These are phyloP conservation scores for Hyppa rectilinea DNA, from an alignment of 2,888 invertebrate species.

Conservation along the genomic window DNA sequence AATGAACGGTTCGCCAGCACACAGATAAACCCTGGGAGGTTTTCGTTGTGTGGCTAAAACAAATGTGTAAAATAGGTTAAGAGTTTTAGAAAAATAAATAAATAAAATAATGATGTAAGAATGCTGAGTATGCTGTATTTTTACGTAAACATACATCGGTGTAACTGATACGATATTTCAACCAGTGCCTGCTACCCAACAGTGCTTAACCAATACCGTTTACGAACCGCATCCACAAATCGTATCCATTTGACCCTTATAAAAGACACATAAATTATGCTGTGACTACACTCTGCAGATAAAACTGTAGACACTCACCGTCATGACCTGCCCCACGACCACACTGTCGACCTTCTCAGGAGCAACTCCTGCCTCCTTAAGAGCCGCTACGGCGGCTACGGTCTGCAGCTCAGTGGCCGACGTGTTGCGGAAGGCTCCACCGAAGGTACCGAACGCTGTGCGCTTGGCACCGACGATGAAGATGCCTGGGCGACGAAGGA, in stretches of 20 bases:
- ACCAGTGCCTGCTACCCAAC: background rate
- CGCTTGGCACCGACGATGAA: constrained; percentile 99
- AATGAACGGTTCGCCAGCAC: too few species aligned
- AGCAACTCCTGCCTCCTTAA: constrained; percentile 94
- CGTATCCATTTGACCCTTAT: background rate
- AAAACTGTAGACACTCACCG: constrained; percentile 89
- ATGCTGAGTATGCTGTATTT: background rate
- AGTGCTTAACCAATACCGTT: background rate
- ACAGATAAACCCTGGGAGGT: too few species aligned
- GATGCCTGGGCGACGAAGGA: constrained; percentile 91
- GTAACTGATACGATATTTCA: background rate
- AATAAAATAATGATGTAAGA: background rate
- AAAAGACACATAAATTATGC: too few species aligned
- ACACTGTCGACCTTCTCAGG: constrained; percentile 97
- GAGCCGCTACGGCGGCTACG: constrained; percentile 94
- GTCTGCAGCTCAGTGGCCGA: constrained; percentile 95
- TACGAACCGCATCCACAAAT: background rate
- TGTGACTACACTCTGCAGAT: background rate
- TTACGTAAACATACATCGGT: background rate
- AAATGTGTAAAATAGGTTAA: too few species aligned
- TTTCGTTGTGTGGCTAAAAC: too few species aligned
- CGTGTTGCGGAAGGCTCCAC: constrained; percentile 94
- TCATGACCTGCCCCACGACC: constrained; percentile 96
- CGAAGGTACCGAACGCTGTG: constrained; percentile 99
- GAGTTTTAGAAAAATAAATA: too few species aligned